Evolutionary conservation across 2,113 vertebrate species (phyloP).

Genomic region (Ammodytes marinus): DNA sequence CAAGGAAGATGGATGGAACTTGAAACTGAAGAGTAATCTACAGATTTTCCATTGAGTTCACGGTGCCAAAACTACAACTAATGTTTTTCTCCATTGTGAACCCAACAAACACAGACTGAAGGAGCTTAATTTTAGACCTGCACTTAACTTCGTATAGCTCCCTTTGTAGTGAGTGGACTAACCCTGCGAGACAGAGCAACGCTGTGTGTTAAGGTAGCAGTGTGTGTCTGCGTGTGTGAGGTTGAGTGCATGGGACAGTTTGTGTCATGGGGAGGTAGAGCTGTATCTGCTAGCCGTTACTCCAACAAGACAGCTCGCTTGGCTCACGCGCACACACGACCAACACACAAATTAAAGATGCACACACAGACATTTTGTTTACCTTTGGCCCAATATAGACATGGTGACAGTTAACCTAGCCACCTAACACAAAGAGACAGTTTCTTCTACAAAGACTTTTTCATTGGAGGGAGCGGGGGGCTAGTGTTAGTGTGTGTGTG

Average conservation of each 20-base stretch:
- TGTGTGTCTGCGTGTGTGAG: conserved; percentile 52
- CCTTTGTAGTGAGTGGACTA: conserved; percentile 51
- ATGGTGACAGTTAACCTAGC: conserved; percentile 64
- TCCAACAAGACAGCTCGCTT: conserved; percentile 76
- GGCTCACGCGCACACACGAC: conserved; percentile 51
- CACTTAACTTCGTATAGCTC: conserved; percentile 58
- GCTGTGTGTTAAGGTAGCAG: conserved; percentile 63
- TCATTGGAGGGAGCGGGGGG: background rate
- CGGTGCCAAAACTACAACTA: background rate
- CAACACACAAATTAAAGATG: conserved; percentile 21
- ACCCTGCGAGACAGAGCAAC: conserved; percentile 59
- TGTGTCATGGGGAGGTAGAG: conserved; percentile 75
- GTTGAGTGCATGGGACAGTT: conserved; percentile 75
- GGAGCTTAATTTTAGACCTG: conserved; percentile 48
- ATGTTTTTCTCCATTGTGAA: background rate
- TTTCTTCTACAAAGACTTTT: conserved; percentile 60
- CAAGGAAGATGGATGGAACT: no score
- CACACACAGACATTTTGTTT: conserved; percentile 62
- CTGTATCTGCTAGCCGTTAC: conserved; percentile 79
- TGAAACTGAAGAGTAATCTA: background rate
- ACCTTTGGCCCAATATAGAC: conserved; percentile 72
- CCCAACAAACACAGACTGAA: conserved; percentile 28
- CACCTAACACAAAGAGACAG: conserved; percentile 72
- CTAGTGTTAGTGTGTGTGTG: conserved; percentile 8
- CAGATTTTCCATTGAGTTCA: background rate